Conservation (phyloP, 2,113 vertebrate species). For the Notothenia rossii region DNA sequence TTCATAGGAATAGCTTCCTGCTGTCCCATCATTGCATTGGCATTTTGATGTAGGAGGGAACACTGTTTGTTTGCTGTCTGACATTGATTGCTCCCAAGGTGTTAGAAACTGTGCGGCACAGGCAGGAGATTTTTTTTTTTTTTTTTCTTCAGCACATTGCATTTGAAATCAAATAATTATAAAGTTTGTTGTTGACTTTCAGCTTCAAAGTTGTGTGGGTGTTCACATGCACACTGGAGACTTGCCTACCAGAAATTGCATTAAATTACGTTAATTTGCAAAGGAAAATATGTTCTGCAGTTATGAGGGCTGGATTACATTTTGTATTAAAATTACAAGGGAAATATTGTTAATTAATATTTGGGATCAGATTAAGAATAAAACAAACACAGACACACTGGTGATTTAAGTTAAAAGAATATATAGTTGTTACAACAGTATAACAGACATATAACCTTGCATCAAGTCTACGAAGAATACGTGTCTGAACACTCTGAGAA, state of each 20-base stretch:
- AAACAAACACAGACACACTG: too few species aligned
- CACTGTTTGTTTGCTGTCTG: conserved; percentile 19
- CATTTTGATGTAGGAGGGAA: conserved; percentile 17
- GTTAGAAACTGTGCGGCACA: neutral
- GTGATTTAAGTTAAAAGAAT: too few species aligned
- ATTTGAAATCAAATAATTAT: neutral
- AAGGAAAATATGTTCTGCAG: neutral
- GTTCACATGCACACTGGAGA: neutral
- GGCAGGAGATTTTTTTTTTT: neutral
- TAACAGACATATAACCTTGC: too few species aligned
- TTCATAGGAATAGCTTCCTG: conserved; percentile 32
- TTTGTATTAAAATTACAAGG: neutral
- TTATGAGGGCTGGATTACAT: too few species aligned
- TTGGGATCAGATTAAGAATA: too few species aligned
- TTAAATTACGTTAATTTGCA: neutral
- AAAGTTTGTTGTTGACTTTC: neutral
- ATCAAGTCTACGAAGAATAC: too few species aligned
- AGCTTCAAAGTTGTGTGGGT: neutral
- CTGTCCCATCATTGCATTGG: neutral
- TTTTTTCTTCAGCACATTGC: neutral
- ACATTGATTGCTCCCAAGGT: conserved; percentile 4
- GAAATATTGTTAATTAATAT: neutral
- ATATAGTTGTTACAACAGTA: too few species aligned
- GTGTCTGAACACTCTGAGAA: too few species aligned
- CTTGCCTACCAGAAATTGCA: neutral